Evolutionary conservation across 2,888 invertebrate species (phyloP), one percentile per base, ranked within the genome.

Genomic region (Xestoiulus laeticollis): DNA sequence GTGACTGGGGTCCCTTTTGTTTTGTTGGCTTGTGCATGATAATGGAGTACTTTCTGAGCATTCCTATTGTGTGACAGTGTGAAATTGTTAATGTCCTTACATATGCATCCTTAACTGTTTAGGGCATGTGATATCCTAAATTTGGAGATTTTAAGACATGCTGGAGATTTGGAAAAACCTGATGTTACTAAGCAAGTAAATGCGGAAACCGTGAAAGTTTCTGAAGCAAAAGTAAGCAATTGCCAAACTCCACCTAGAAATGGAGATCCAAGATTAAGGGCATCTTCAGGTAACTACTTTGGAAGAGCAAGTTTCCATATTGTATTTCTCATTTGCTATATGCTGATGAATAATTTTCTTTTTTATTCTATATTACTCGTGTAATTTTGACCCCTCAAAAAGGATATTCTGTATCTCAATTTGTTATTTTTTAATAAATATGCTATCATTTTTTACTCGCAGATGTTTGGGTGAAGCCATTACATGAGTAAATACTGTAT

Each of bases 51-150:
- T n/a, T n/a, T n/a, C n/a, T n/a, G n/a, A n/a, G n/a, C n/a, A n/a
- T n/a, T n/a, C n/a, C n/a, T n/a, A n/a, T n/a, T n/a, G n/a, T n/a
- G n/a, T n/a, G n/a, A n/a, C n/a, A n/a, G n/a, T n/a, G n/a, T n/a
- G n/a, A n/a, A n/a, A n/a, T n/a, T n/a, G n/a, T n/a, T n/a, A n/a
- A n/a, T 38, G 38, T 3, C 86, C 32, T 85, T 12, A 84, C 32
- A 87, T 82, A 53, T 48, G 38, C 82, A 38, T 59, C 48, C 87
- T 44, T 87, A 32, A 44, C 89, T 88, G 88, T 89, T 32, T 91
- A 96, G 96, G 91, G 95, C 95, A 53, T 93, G 93, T 87, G 96
- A 96, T 90, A 96, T 97, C 88, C 93, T 94, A 89, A 94, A 96
- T 89, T 93, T 97, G 90, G 94, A 95, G 91, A 94, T 97, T 90